Evolutionary conservation across 2,888 invertebrate species (phyloP), one percentile per base, ranked within the genome.

Genomic region (Diplazon laetatorius): DNA sequence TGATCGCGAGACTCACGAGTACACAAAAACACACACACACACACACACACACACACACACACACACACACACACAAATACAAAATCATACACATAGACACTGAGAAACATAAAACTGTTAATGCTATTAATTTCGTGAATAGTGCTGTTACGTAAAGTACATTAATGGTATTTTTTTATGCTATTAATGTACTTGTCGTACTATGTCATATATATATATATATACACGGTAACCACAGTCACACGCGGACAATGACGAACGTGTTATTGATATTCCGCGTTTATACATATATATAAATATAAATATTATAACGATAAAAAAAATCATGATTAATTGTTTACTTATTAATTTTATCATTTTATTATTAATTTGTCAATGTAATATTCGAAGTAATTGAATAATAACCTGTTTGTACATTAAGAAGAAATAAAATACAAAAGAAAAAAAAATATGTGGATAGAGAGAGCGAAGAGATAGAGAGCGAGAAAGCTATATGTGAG

Each of bases 351-450:
- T 30, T 30, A 6, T 76, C 74, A 72, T 80, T 74, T 70, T 83
- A 80, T 83, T 70, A 71, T 82, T 76, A 78, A 82, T 82, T n/a
- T 79, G 69, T 76, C 76, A 77, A 75, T 76, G 80, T 83, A 82
- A 83, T 73, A 77, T 81, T 80, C n/a, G 73, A 75, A 77, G 52
- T 59, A 50, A 68, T 80, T 83, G 85, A 84, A 78, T n/a, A 76
- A 78, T 83, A 84, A 83, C 46, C 68, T 79, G 80, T 86, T 87
- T 86, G 81, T 86, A 86, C 78, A 82, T 82, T 83, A 80, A 84
- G 75, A 71, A 63, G 75, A 75, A 80, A 6, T 5, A 80, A 82
- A 82, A 79, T 72, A 73, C 39, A 80, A 76, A 78, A 78, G 59
- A 57, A 73, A 35, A 80, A 76, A 78, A 78, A 63, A 57, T 60